Conservation (phyloP, 1,140 invertebrate genomes). For the Zaprionus lachaisei region DNA sequence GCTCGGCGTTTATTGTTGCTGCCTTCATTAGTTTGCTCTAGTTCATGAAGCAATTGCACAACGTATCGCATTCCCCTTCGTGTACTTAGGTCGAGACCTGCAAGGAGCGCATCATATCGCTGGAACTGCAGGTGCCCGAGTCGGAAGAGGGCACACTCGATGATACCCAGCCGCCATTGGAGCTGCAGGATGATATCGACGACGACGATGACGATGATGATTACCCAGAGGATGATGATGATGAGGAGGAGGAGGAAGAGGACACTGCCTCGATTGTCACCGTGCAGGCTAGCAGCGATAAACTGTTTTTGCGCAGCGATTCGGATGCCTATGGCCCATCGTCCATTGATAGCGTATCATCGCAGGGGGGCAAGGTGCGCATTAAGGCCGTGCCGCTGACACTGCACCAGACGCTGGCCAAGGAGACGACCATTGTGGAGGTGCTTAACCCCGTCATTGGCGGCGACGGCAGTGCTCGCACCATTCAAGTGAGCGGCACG, state of each 20-base stretch:
- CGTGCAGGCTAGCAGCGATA: slow-evolving; percentile 78
- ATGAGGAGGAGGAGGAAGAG: slow-evolving; percentile 75
- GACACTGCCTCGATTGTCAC: slow-evolving; percentile 83
- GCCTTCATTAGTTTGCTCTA: slow-evolving; percentile 63
- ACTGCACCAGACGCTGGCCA: slow-evolving; percentile 78
- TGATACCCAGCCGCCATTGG: slow-evolving; percentile 68
- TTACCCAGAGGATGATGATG: slow-evolving; percentile 47
- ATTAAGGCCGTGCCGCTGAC: slow-evolving; percentile 73
- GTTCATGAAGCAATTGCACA: slow-evolving; percentile 68
- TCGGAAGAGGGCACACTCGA: slow-evolving; percentile 61
- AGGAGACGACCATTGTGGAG: slow-evolving; percentile 83
- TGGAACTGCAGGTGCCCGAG: slow-evolving; percentile 88
- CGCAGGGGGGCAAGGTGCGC: slow-evolving; percentile 68
- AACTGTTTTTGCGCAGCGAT: slow-evolving; percentile 77
- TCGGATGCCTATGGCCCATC: slow-evolving; percentile 72
- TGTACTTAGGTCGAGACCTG: slow-evolving; percentile 92
- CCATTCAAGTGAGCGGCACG: slow-evolving; percentile 72
- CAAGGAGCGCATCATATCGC: slow-evolving; percentile 94
- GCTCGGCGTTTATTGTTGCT: background rate
- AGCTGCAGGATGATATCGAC: slow-evolving; percentile 58
- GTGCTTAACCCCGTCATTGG: slow-evolving; percentile 82
- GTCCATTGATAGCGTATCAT: slow-evolving; percentile 75
- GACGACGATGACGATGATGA: slow-evolving; percentile 44
- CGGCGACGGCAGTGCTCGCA: slow-evolving; percentile 76
- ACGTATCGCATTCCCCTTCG: slow-evolving; percentile 66